A percentile compares a stretch with the other conserved stretches of the same genome.
Conservation (phyloP, 1,140 invertebrate genomes). For the Cylas formicarius region DNA sequence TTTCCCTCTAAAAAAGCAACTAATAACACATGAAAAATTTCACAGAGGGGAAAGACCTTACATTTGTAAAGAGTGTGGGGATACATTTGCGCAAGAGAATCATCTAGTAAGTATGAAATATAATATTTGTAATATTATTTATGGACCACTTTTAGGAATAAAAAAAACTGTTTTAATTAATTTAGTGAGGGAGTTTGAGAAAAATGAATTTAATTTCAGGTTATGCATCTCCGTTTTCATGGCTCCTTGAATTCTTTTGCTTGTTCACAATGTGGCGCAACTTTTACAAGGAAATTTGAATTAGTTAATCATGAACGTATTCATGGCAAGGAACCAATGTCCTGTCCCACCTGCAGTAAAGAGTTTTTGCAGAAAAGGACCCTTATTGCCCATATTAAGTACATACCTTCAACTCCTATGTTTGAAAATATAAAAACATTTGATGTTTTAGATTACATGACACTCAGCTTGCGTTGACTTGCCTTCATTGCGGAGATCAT, state of each 20-base stretch:
- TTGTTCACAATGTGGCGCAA: conserved; percentile 73
- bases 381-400: conserved; percentile 68
- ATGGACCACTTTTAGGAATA: neutral
- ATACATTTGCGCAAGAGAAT: conserved; percentile 80
- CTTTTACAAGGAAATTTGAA: conserved; percentile 77
- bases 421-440: conserved; percentile 32
- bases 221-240: conserved; percentile 75
- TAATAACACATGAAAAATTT: conserved; percentile 79
- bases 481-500: conserved; percentile 56
- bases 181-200: no score
- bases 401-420: conserved; percentile 6
- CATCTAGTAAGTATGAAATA: conserved; percentile 48
- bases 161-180: no score
- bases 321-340: conserved; percentile 71
- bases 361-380: conserved; percentile 79
- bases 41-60: conserved; percentile 82
- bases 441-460: conserved; percentile 56
- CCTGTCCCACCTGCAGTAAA: conserved; percentile 72
- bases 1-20: conserved; percentile 71
- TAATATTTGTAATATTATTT: conserved; percentile 3
- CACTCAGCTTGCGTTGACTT: no score
- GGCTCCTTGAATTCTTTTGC: conserved; percentile 74
- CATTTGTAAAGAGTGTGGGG: conserved; percentile 79
- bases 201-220: conserved; percentile 27
- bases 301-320: conserved; percentile 73